Evolutionary conservation across 2,797 vertebrate species (phyloP), one percentile per base, ranked within the genome.

Genomic region (Mormyrus hasselquistii): DNA sequence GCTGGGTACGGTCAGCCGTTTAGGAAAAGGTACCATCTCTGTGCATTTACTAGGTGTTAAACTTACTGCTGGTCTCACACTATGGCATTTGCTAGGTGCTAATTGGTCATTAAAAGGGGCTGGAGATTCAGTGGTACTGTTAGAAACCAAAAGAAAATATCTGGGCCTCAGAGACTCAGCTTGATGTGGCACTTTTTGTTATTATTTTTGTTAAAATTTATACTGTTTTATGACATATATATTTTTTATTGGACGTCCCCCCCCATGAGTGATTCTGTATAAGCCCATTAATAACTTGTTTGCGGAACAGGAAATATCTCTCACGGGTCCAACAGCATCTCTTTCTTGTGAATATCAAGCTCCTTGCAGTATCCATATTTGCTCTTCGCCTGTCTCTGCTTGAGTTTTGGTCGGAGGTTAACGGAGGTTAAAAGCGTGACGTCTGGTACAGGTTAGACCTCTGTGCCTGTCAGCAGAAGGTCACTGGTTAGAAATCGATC

Each of bases 21-120:
- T 65, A 89, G 62, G 83, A 89, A 69, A 88, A 82, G 92, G 91
- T 57, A 90, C 89, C 92, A 91, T 93, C 93, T 34, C 90, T 87
- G 90, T 62, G 87, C 92, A 91, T 94, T 91, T 38, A 22, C 16
- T 73, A 73, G 92, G 91, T 79, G 91, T 92, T 91, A 92, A 92
- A 90, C 90, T 88, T 59, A 88, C 91, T 90, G 91, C 90, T 90
- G 69, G 29, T 90, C 55, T 88, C 89, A 93, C 93, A 94, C 92
- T 94, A 93, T 91, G 88, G n/a, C 41, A 89, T 90, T 93, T 90
- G 94, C 93, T 90, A 89, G 92, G 89, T 88, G 90, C 89, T 94
- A 92, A 95, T 94, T 94, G 89, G 90, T 93, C 90, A 92, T 94
- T 91, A 92, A 90, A 59, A 7, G 87, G 59, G 57, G 89, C 88